These are phyloP conservation scores for Seira ritae DNA, from an alignment of 2,888 invertebrate species.

Conservation along the genomic window DNA sequence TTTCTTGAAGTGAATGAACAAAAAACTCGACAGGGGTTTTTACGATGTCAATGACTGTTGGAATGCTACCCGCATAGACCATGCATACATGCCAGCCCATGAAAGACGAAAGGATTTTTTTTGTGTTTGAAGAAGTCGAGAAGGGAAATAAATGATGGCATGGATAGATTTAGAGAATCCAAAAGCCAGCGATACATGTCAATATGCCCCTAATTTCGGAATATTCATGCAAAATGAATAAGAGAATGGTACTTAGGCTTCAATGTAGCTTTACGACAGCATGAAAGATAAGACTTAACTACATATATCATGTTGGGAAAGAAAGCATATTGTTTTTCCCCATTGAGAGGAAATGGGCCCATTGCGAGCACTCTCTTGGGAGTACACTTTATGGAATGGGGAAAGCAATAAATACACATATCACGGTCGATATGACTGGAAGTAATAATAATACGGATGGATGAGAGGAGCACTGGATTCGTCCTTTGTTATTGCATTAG, in stretches of 20 bases:
- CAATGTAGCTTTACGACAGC: background rate
- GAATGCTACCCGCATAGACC: constrained; percentile 20
- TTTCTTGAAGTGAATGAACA: constrained; percentile 22
- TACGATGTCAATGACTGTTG: constrained; percentile 50
- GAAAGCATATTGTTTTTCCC: constrained; percentile 49
- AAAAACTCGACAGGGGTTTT: constrained; percentile 30
- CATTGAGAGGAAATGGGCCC: constrained; percentile 50
- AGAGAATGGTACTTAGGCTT: background rate
- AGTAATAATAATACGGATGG: constrained; percentile 45
- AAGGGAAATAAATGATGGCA: no score
- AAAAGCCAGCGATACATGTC: background rate
- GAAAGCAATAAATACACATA: constrained; percentile 62
- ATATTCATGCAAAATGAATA: background rate
- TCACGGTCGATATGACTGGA: constrained; percentile 56
- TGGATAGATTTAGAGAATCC: background rate
- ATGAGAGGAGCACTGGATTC: constrained; percentile 26
- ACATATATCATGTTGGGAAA: constrained; percentile 10
- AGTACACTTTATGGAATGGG: constrained; percentile 51
- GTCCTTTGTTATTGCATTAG: constrained; percentile 54
- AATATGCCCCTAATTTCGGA: constrained; percentile 1
- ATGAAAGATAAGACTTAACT: background rate
- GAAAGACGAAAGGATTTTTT: no score
- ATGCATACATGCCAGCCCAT: no score
- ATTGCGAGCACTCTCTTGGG: constrained; percentile 53
- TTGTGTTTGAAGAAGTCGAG: no score